phyloP scores from a whole-genome alignment of 2,113 vertebrate genomes.

The Todiramphus saurophagus region DNA sequence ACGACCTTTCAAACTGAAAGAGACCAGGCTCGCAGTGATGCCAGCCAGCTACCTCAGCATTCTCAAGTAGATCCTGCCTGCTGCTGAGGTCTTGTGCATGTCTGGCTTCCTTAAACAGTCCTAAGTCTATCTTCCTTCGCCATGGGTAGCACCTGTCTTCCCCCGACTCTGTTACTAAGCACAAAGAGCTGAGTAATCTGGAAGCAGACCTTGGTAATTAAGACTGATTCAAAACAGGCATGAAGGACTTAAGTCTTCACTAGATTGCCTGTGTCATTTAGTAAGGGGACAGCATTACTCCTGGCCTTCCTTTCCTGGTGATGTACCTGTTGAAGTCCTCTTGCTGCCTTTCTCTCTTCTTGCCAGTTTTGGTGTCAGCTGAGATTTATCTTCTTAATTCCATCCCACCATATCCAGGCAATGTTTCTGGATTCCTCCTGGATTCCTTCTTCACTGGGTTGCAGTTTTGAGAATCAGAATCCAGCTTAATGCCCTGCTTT shows the following conservation, averaged over 20 bases:
- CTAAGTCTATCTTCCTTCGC: neutral
- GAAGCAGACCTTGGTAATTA: neutral
- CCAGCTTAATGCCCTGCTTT: neutral
- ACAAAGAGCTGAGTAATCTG: neutral
- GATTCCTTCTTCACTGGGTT: neutral
- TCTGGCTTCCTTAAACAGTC: neutral
- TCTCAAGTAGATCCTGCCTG: neutral
- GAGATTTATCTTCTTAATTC: neutral
- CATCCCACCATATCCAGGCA: neutral
- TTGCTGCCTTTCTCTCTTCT: neutral
- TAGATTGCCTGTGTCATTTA: neutral
- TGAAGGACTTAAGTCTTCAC: neutral
- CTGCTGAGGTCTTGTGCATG: neutral
- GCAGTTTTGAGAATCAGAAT: neutral
- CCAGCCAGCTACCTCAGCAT: neutral
- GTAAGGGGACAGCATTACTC: neutral
- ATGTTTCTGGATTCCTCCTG: neutral
- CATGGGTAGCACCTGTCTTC: neutral
- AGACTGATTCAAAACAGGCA: neutral
- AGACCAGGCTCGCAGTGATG: neutral
- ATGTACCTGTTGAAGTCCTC: neutral
- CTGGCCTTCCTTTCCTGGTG: neutral
- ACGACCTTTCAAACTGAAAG: neutral
- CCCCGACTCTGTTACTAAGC: neutral
- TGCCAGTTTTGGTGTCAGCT: neutral